phyloP scores from a whole-genome alignment of 2,888 invertebrate genomes.

The Gastracanthus pulcherrimus region DNA sequence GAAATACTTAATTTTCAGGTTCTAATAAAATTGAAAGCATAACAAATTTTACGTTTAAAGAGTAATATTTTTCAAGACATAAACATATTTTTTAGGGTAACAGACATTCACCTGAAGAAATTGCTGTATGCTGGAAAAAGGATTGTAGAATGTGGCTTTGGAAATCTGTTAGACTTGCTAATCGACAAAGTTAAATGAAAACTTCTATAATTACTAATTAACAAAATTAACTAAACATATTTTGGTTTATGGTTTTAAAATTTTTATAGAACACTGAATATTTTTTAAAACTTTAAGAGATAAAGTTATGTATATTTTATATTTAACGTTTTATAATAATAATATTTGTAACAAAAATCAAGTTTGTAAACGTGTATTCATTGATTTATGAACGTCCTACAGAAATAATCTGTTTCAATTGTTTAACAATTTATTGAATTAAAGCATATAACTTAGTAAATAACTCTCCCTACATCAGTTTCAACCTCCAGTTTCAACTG shows the following conservation, averaged over 20 bases:
- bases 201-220: neutral
- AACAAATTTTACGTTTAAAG: neutral
- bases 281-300: slow-evolving; percentile 18
- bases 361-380: slow-evolving; percentile 7
- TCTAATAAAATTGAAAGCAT: neutral
- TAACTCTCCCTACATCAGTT: slow-evolving; percentile 25
- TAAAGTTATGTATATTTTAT: slow-evolving; percentile 19
- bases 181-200: slow-evolving; percentile 28
- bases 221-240: slow-evolving; percentile 14
- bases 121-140: slow-evolving; percentile 85
- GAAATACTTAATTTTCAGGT: slow-evolving; percentile 73
- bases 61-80: neutral
- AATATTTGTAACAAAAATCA: slow-evolving; percentile 30
- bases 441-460: slow-evolving; percentile 12
- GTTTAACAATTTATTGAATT: slow-evolving; percentile 15
- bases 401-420: slow-evolving; percentile 6
- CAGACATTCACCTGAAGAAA: slow-evolving; percentile 80
- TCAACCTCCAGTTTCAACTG: slow-evolving; percentile 83
- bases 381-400: neutral
- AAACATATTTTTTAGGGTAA: slow-evolving; percentile 79
- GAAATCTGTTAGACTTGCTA: slow-evolving; percentile 74
- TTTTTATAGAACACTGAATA: slow-evolving; percentile 2
- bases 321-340: slow-evolving; percentile 19
- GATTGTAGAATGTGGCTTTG: slow-evolving; percentile 85
- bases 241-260: slow-evolving; percentile 1